Percentiles rank a stretch among this genome's conserved stretches.
Conservation (phyloP, 2,113 vertebrate genomes). For the Chiloscyllium plagiosum region DNA sequence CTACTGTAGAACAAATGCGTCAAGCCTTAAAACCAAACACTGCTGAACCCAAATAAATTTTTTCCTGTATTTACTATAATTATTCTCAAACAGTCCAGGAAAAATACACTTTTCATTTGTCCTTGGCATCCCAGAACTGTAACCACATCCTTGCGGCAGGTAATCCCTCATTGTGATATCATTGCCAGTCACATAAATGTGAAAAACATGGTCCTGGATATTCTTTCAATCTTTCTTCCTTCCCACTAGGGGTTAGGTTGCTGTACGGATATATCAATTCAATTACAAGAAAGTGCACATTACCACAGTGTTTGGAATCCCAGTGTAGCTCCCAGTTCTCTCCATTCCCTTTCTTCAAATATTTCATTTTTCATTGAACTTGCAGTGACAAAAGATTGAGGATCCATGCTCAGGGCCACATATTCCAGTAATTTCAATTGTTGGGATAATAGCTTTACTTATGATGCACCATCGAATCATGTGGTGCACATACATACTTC, state of each 20-base stretch:
- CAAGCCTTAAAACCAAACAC: neutral
- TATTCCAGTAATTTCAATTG: neutral
- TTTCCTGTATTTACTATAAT: neutral
- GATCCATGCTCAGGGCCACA: neutral
- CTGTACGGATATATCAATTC: neutral
- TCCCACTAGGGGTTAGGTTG: neutral
- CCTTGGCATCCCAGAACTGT: neutral
- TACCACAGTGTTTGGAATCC: neutral
- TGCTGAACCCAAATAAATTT: neutral
- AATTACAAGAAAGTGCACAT: neutral
- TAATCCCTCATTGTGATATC: neutral
- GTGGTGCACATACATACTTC: neutral
- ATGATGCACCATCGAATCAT: neutral
- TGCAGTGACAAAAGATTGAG: neutral
- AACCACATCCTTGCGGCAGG: neutral
- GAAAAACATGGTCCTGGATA: neutral
- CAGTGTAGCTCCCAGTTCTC: neutral
- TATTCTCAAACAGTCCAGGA: neutral
- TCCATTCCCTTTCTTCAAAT: neutral
- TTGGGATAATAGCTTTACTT: neutral
- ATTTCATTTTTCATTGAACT: neutral
- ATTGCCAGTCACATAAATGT: neutral
- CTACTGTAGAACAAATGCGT: neutral
- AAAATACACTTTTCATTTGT: neutral
- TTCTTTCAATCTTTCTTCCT: neutral